Evolutionary conservation across 2,888 invertebrate species (phyloP), one percentile per base, ranked within the genome.

Genomic region (Willowsia nigromaculata): DNA sequence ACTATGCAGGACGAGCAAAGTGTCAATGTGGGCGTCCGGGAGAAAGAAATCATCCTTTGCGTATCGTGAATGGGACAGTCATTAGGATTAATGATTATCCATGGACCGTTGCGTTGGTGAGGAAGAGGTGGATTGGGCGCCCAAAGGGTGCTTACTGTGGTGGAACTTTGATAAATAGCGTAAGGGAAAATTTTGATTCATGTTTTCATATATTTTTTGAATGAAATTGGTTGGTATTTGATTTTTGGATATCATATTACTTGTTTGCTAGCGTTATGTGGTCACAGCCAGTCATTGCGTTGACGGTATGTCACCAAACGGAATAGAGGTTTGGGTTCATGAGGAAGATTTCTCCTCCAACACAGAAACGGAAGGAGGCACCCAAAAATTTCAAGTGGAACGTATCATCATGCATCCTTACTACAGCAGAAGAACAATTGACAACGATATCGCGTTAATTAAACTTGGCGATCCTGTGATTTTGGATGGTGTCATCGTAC

Each of bases 1-100:
- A 89, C 62, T 90, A 90, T 43, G 90, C 90, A 9, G 91, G 91
- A 40, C 62, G 91, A 33, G 90, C 90, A 15, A 78, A 74, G 30
- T 91, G 91, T 33, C 91, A 91, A 53, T 92, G 92, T 87, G 92
- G 92, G 56, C 74, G 91, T 0, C 90, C 92, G 0, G 90, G 90
- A 37, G 90, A 91, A 7, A 85, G 91, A 74, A 43, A 68, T 27
- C 37, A 56, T 22, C 91, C 91, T n/a, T 37, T 91, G 22, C 80
- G 90, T 40, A 92, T 92, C 65, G 90, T 92, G 0, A 91, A 91
- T 15, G 92, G 92, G 27, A 91, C 91, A 13, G 90, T 89, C 0
- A 89, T 91, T 1, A 50, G 90, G 18, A 91, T 92, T 37, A 92
- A 92, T 74, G 90, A 92, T 40, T 85, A 90, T 33, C 92, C 92